phyloP scores from a whole-genome alignment of 2,888 invertebrate species.

The Pimpla rufipes region DNA sequence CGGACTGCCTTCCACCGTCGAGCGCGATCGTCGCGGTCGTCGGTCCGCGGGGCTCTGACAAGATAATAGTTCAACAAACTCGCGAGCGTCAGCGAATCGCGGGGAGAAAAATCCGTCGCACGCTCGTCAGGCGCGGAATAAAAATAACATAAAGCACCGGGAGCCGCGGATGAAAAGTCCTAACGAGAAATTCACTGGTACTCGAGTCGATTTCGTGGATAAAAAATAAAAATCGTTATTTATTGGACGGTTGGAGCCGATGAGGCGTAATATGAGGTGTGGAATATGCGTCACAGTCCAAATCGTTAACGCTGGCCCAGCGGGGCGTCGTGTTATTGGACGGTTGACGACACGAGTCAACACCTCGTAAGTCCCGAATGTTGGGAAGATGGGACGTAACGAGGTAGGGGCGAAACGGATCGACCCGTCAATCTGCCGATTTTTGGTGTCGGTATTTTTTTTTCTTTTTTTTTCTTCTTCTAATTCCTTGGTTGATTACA shows the following conservation, averaged over 20 bases:
- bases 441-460: not conserved
- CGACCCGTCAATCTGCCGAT: not conserved
- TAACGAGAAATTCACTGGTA: not conserved
- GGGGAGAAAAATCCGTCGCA: constrained; percentile 49
- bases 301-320: constrained; percentile 7
- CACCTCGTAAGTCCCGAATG: constrained; percentile 37
- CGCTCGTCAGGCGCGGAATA: constrained; percentile 22
- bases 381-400: not conserved
- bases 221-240: constrained; percentile 16
- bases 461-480: too few species aligned
- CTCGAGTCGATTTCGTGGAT: not conserved
- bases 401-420: not conserved
- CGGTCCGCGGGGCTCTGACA: constrained; percentile 55
- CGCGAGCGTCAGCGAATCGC: constrained; percentile 52
- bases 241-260: constrained; percentile 2
- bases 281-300: not conserved
- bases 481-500: too few species aligned
- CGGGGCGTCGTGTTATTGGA: constrained; percentile 18
- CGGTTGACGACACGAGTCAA: constrained; percentile 8
- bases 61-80: constrained; percentile 67
- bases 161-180: constrained; percentile 13
- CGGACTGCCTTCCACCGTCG: constrained; percentile 31
- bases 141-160: constrained; percentile 36
- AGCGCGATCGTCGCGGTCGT: constrained; percentile 14
- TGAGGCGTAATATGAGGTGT: constrained; percentile 18